A percentile compares a stretch with the other conserved stretches of the same genome.
phyloP scores from a whole-genome alignment of 2,888 invertebrate genomes.

The Caenorhabditis uteleia region DNA sequence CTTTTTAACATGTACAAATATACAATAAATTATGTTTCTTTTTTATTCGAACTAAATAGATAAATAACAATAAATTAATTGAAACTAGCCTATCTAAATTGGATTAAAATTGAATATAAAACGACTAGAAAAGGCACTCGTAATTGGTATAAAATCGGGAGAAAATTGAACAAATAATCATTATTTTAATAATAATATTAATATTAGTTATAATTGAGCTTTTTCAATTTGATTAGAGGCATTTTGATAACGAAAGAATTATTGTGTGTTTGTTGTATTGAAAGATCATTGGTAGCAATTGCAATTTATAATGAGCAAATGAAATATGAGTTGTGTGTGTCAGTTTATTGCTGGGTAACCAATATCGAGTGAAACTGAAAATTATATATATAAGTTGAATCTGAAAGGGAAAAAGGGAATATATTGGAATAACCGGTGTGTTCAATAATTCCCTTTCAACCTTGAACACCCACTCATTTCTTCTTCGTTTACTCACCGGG shows the following conservation, averaged over 20 bases:
- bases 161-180: background rate
- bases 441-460: too few species aligned
- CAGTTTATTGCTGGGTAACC: constrained; percentile 65
- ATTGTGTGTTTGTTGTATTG: too few species aligned
- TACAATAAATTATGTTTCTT: constrained; percentile 11
- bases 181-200: too few species aligned
- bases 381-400: background rate
- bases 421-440: too few species aligned
- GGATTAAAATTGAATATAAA: background rate
- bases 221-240: too few species aligned
- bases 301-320: background rate
- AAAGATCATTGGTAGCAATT: background rate
- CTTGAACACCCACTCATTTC: constrained; percentile 14
- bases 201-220: too few species aligned
- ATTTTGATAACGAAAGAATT: too few species aligned
- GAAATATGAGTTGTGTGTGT: constrained; percentile 8
- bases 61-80: constrained; percentile 2
- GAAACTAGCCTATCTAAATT: background rate
- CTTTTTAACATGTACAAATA: constrained; percentile 11
- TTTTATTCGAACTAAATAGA: constrained; percentile 7
- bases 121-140: background rate
- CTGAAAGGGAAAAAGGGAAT: too few species aligned
- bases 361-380: constrained; percentile 55
- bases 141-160: background rate
- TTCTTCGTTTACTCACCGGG: constrained; percentile 36